These are phyloP conservation scores for Beroe forskalii DNA, from an alignment of 37 sponge, comb jelly and placozoan species.

Conservation along the genomic window DNA sequence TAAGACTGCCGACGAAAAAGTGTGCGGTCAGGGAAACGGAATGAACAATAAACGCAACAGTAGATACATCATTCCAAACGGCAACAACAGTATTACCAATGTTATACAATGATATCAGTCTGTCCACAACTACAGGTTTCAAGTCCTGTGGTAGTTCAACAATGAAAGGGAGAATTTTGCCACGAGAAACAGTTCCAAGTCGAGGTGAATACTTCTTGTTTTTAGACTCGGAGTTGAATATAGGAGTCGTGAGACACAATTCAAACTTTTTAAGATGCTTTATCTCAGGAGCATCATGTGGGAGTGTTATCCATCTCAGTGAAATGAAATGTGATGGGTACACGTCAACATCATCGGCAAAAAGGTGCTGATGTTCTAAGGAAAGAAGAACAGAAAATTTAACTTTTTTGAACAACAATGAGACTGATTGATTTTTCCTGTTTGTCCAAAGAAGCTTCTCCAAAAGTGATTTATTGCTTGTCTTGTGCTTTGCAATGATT, in stretches of 20 bases:
- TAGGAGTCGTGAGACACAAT: neutral
- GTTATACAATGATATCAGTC: neutral
- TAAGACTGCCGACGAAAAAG: neutral
- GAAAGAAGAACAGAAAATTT: neutral
- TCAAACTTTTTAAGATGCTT: neutral
- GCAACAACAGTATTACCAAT: neutral
- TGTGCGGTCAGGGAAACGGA: neutral
- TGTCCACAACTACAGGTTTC: neutral
- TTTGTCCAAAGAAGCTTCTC: neutral
- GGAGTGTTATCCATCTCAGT: neutral
- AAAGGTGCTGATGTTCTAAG: neutral
- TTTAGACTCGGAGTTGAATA: neutral
- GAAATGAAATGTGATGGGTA: neutral
- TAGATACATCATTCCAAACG: neutral
- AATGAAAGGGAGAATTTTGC: neutral
- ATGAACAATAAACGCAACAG: neutral
- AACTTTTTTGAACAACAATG: neutral
- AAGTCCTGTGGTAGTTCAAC: neutral
- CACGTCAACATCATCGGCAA: neutral
- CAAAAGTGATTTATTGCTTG: neutral
- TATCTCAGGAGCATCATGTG: neutral
- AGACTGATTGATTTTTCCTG: neutral
- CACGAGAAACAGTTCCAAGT: neutral
- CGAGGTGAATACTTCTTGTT: neutral
- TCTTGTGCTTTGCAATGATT: constrained; percentile 7